These are phyloP conservation scores for Chrysemys picta DNA, from an alignment of 2,113 vertebrate species.

Conservation along the genomic window DNA sequence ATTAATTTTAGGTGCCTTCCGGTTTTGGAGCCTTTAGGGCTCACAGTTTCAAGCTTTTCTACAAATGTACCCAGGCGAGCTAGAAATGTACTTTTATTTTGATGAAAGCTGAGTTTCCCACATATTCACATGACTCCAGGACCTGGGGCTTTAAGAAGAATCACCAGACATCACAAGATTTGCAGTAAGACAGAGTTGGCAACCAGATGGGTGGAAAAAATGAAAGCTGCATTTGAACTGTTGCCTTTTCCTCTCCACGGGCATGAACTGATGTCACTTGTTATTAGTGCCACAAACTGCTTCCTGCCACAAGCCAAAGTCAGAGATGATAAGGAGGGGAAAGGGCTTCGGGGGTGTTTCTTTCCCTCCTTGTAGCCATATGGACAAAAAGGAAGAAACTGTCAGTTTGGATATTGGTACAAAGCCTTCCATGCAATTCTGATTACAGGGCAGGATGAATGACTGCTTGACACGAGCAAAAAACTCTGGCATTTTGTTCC, in stretches of 20 bases:
- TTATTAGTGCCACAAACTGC: not conserved
- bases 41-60: not conserved
- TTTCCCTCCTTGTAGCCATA: not conserved
- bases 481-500: not conserved
- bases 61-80: fast-evolving
- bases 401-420: not conserved
- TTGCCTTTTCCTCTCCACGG: fast-evolving
- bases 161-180: not conserved
- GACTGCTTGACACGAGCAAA: not conserved
- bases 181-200: fast-evolving
- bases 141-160: not conserved
- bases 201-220: not conserved
- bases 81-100: not conserved
- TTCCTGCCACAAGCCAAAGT: fast-evolving
- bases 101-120: not conserved
- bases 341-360: not conserved
- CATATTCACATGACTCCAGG: not conserved
- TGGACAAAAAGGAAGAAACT: not conserved
- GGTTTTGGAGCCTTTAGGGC: not conserved
- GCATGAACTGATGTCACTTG: fast-evolving
- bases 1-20: not conserved
- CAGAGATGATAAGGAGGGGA: not conserved
- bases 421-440: not conserved
- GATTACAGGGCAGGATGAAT: not conserved
- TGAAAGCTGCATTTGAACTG: not conserved